phyloP scores from a whole-genome alignment of 2,113 vertebrate species.

The Alexandromys fortis region DNA sequence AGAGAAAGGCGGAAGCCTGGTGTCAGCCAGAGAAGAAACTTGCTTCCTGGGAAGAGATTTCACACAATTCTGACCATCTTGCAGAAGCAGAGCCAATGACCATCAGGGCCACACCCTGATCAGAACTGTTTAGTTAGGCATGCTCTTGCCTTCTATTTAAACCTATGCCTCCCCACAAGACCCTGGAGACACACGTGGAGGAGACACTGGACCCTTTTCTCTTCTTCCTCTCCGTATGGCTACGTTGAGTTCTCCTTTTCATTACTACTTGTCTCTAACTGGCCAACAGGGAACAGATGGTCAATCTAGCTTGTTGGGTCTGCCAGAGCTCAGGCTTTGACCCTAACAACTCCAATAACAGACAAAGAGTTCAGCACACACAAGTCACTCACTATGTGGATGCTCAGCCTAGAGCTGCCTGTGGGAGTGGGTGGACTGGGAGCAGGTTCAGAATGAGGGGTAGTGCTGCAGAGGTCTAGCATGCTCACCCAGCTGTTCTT shows the following conservation, averaged over 20 bases:
- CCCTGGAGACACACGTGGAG: background rate
- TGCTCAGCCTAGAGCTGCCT: background rate
- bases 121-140: background rate
- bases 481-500: background rate
- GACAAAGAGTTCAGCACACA: background rate
- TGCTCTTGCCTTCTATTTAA: background rate
- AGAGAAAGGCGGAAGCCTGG: background rate
- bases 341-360: background rate
- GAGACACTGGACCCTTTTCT: background rate
- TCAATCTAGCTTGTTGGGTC: background rate
- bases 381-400: background rate
- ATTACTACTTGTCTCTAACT: background rate
- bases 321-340: background rate
- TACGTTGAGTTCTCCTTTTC: background rate
- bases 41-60: background rate
- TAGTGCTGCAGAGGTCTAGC: rapidly evolving
- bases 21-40: background rate
- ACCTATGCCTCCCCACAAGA: background rate
- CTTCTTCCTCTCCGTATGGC: background rate
- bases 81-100: background rate
- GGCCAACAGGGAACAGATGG: background rate
- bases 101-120: background rate
- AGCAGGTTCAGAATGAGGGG: background rate
- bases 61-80: background rate
- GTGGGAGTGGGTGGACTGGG: background rate